Conservation (phyloP, 2,113 vertebrate species). For the Oryzias melastigma region DNA sequence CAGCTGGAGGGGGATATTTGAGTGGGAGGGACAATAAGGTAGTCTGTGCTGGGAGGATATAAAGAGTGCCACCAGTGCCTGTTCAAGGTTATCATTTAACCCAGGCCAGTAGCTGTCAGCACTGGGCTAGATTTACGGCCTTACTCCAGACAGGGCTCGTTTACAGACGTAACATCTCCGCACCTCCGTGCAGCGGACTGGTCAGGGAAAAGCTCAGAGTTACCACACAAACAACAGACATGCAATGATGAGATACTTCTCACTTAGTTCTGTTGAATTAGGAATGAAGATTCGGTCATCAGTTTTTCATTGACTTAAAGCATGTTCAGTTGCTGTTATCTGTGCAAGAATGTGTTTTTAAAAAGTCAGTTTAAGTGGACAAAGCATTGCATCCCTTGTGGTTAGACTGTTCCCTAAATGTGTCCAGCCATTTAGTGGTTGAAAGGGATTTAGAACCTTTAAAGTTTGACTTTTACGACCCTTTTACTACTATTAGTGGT, state of each 20-base stretch:
- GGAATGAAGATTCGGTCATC: constrained; percentile 11
- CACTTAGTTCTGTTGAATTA: constrained; percentile 14
- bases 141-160: constrained; percentile 63
- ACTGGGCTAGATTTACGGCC: constrained; percentile 77
- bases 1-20: constrained; percentile 66
- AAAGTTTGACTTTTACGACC: constrained; percentile 53
- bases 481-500: constrained; percentile 62
- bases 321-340: constrained; percentile 31
- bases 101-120: constrained; percentile 76
- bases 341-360: constrained; percentile 45
- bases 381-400: constrained; percentile 36
- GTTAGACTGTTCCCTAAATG: constrained; percentile 46
- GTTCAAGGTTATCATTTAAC: constrained; percentile 85
- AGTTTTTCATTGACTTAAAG: constrained; percentile 1
- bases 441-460: constrained; percentile 51
- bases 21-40: constrained; percentile 74
- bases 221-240: constrained; percentile 25
- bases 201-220: constrained; percentile 21
- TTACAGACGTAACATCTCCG: constrained; percentile 67
- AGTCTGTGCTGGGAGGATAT: constrained; percentile 77
- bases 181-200: constrained; percentile 18
- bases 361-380: constrained; percentile 40
- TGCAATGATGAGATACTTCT: constrained; percentile 48
- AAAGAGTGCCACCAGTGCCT: constrained; percentile 73
- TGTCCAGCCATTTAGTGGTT: constrained; percentile 48